phyloP scores from a whole-genome alignment of 2,797 vertebrate species.

The Sebastes nivosus region DNA sequence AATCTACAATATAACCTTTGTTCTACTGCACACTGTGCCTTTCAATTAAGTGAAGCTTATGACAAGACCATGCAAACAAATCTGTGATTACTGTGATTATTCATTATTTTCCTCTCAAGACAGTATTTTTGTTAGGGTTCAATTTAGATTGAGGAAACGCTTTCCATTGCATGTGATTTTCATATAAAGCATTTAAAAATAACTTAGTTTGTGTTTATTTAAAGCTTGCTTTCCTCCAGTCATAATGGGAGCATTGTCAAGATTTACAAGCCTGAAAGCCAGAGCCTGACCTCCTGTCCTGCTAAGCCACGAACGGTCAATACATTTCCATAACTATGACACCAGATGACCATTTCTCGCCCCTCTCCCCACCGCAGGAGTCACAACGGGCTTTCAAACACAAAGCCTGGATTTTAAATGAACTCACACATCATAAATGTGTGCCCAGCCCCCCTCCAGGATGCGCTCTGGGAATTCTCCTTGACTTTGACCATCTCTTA shows the following conservation, averaged over 20 bases:
- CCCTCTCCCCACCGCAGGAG: constrained; percentile 55
- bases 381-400: constrained; percentile 64
- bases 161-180: neutral
- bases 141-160: neutral
- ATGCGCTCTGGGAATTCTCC: constrained; percentile 74
- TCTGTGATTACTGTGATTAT: constrained; percentile 9
- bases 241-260: constrained; percentile 36
- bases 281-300: constrained; percentile 60
- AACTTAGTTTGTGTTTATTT: neutral
- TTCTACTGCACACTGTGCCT: constrained; percentile 35
- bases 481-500: constrained; percentile 76
- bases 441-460: constrained; percentile 38
- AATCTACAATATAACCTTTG: constrained; percentile 66
- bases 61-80: constrained; percentile 27
- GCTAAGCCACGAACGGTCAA: constrained; percentile 60
- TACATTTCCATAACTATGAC: constrained; percentile 82
- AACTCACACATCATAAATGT: constrained; percentile 62
- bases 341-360: constrained; percentile 74
- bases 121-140: neutral
- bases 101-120: constrained; percentile 6
- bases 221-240: neutral
- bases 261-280: constrained; percentile 42
- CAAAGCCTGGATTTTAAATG: constrained; percentile 72
- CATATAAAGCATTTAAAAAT: neutral
- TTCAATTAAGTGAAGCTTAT: constrained; percentile 43